These are phyloP conservation scores for Eupeodes luniger DNA, from an alignment of 2,888 invertebrate species.

Conservation along the genomic window DNA sequence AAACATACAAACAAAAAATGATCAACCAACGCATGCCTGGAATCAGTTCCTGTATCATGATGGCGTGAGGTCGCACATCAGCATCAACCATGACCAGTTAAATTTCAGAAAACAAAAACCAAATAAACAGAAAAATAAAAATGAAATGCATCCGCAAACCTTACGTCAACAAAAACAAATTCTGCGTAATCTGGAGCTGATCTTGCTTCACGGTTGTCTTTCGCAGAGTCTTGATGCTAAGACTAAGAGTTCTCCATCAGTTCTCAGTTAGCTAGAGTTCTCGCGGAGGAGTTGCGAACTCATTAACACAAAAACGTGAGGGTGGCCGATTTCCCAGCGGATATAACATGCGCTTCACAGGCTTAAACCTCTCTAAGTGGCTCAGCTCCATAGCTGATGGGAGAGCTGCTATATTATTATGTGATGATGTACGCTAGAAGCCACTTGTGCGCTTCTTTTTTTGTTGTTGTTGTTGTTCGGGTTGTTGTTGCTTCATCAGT, in stretches of 20 bases:
- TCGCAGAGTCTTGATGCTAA: slow-evolving; percentile 19
- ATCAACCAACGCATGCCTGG: slow-evolving; percentile 67
- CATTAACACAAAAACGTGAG: slow-evolving; percentile 77
- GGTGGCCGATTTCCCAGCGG: slow-evolving; percentile 69
- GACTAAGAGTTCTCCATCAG: neutral
- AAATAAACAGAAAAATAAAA: slow-evolving; percentile 10
- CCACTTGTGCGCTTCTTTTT: slow-evolving; percentile 25
- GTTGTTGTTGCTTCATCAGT: neutral
- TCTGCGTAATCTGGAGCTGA: slow-evolving; percentile 76
- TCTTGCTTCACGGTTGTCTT: slow-evolving; percentile 62
- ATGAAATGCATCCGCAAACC: slow-evolving; percentile 52
- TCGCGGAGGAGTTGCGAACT: slow-evolving; percentile 69
- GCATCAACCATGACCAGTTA: slow-evolving; percentile 36
- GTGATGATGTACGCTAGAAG: slow-evolving; percentile 32
- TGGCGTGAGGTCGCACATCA: slow-evolving; percentile 75
- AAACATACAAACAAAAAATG: slow-evolving; percentile 34
- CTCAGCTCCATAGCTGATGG: neutral
- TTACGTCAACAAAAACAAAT: slow-evolving; percentile 74
- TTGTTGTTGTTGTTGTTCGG: too few species aligned
- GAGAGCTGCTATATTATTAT: neutral
- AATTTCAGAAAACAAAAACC: slow-evolving; percentile 2
- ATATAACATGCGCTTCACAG: slow-evolving; percentile 35
- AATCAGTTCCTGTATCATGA: slow-evolving; percentile 56
- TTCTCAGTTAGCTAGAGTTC: neutral
- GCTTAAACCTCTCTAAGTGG: slow-evolving; percentile 43